These are phyloP conservation scores for Dascillus cervinus DNA, from an alignment of 2,888 invertebrate genomes.

Conservation along the genomic window DNA sequence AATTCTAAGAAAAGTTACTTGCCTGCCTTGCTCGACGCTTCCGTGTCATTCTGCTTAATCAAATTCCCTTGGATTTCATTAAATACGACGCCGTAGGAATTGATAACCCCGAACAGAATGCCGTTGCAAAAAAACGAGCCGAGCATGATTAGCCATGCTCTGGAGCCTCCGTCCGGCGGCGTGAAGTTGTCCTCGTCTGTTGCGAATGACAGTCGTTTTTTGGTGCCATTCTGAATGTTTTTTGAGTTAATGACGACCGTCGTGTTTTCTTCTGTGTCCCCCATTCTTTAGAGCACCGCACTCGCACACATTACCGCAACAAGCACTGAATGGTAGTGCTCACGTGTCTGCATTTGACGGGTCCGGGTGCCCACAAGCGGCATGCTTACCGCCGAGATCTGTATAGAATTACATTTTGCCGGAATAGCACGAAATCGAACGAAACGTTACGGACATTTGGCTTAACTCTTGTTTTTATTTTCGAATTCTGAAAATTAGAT, in stretches of 20 bases:
- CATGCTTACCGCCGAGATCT: too few species aligned
- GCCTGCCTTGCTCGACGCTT: conserved; percentile 79
- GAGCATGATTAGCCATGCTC: conserved; percentile 75
- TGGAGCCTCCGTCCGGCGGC: conserved; percentile 69
- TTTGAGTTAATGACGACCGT: too few species aligned
- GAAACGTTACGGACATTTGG: too few species aligned
- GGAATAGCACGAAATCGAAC: too few species aligned
- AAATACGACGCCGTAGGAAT: conserved; percentile 79
- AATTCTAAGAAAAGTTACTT: too few species aligned
- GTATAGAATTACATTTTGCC: too few species aligned
- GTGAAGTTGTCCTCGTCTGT: conserved; percentile 30
- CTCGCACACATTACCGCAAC: too few species aligned
- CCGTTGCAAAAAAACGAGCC: conserved; percentile 87
- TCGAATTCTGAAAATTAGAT: too few species aligned
- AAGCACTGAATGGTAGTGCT: not conserved
- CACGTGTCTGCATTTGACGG: not conserved
- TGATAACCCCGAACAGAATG: conserved; percentile 83
- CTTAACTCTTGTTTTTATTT: too few species aligned
- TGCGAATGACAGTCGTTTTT: conserved; percentile 5
- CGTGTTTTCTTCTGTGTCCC: too few species aligned
- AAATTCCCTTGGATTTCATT: conserved; percentile 59
- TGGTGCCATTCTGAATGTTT: conserved; percentile 11
- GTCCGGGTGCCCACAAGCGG: too few species aligned
- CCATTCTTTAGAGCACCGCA: too few species aligned
- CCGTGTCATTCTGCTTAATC: conserved; percentile 53